Evolutionary conservation across 1,140 invertebrate species (phyloP).

Genomic region (Pseudomyrmex flavicornis): DNA sequence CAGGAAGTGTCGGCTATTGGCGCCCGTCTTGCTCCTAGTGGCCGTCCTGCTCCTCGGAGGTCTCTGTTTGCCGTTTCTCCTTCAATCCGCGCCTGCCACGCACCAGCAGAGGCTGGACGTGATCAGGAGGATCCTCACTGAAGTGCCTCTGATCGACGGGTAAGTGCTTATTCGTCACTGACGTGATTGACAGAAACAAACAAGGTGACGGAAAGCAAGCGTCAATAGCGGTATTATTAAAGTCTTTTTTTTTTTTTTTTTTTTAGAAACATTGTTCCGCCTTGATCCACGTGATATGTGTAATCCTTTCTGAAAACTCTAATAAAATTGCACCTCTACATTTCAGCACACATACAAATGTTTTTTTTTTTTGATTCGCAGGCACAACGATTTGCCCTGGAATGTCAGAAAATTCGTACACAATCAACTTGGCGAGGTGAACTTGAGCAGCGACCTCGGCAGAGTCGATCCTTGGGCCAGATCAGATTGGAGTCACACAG

Average conservation of each 20-base stretch:
- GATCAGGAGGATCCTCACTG: conserved; percentile 86
- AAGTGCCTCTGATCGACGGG: conserved; percentile 88
- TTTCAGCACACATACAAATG: no score
- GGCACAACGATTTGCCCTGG: conserved; percentile 96
- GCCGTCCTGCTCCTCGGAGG: conserved; percentile 84
- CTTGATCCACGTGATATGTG: no score
- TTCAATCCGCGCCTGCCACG: conserved; percentile 84
- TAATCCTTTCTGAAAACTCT: background rate
- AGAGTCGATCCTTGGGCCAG: conserved; percentile 92
- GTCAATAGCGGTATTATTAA: background rate
- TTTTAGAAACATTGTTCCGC: no score
- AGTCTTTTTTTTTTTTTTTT: no score
- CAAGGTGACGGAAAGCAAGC: background rate
- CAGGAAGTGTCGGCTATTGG: conserved; percentile 83
- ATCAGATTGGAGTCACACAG: conserved; percentile 94
- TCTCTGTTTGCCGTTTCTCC: conserved; percentile 84
- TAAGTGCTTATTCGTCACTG: conserved; percentile 71
- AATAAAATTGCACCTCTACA: background rate
- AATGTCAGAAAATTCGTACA: conserved; percentile 93
- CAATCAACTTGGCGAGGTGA: conserved; percentile 92
- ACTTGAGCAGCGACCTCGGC: conserved; percentile 91
- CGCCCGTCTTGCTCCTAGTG: conserved; percentile 83
- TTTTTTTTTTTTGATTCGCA: conserved; percentile 77
- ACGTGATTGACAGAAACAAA: background rate
- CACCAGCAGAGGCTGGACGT: conserved; percentile 85